Base-by-base conservation (phyloP, 2,888 invertebrate genomes). In the Ornithoptera alexandrae region DNA sequence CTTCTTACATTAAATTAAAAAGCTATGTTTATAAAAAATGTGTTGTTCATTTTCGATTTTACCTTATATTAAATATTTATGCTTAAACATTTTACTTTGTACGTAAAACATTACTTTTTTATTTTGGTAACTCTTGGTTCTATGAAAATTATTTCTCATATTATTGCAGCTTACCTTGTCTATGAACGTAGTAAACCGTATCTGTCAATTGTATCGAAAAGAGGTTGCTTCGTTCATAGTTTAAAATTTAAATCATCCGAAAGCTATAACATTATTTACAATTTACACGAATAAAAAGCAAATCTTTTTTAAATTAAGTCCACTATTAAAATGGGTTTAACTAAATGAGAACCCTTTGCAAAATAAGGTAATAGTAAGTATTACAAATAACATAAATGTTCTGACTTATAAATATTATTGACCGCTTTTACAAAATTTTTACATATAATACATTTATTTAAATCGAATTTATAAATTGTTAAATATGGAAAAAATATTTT, bases 321-420 rank as follows among this genome's bases (percentile, higher is more conserved):
- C n/a, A 53, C 24, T n/a, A 30, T 17, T 67, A n/a, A 22, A 62
- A 50, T 61, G n/a, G 24, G 17, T 60, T 3, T 20, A 8, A 17
- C 30, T 50, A 53, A 53, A 17, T 15, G 39, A 42, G 7, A 15
- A 7, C 30, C 22, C 15, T 36, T 60, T 10, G 18, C 30, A 57
- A 57, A 61, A 56, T 61, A 60, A 22, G 60, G 10, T 1, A 53
- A 60, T 62, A 36, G 69, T 70, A 70, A 70, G 69, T 70, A 67
- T 62, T 62, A 67, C 67, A 67, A 63, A 62, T 62, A 24, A 15
- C n/a, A 61, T n/a, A 22, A 58, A 58, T 58, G 24, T 15, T 20
- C 5, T 56, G 53, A 53, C 12, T 57, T 57, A 22, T 12, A n/a
- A 53, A 53, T 53, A 18, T 53, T 53, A n/a, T 53, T n/a, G 53